Evolutionary conservation across 2,888 invertebrate species (phyloP).

Genomic region (Drosophila yooni): DNA sequence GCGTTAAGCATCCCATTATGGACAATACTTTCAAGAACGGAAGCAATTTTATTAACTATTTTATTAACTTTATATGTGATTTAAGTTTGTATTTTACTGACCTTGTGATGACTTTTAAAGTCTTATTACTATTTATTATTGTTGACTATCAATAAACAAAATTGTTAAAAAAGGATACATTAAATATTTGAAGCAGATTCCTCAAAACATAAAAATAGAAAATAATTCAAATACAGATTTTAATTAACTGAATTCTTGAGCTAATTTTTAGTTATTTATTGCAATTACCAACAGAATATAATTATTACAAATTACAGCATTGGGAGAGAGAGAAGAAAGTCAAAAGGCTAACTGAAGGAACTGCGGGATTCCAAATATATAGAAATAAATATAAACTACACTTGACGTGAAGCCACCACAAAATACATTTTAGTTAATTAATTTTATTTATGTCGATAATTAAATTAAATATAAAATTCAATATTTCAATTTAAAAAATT

Average conservation of each 20-base stretch:
- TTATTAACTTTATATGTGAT: background rate
- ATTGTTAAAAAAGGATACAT: slow-evolving; percentile 32
- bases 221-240: background rate
- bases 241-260: background rate
- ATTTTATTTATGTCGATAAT: too few relatives aligned
- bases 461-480: too few relatives aligned
- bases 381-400: too few relatives aligned
- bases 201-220: background rate
- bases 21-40: slow-evolving; percentile 7
- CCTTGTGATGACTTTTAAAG: slow-evolving; percentile 58
- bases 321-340: too few relatives aligned
- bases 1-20: slow-evolving; percentile 12
- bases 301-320: too few relatives aligned
- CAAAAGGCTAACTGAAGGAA: too few relatives aligned
- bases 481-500: too few relatives aligned
- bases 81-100: background rate
- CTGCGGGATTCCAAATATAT: too few relatives aligned
- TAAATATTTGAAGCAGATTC: background rate
- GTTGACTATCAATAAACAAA: slow-evolving; percentile 57
- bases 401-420: too few relatives aligned
- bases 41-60: background rate
- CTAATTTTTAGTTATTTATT: background rate
- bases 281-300: too few relatives aligned
- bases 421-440: too few relatives aligned
- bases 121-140: slow-evolving; percentile 22